A percentile compares a stretch with the other conserved stretches of the same genome.
These are phyloP conservation scores for Hormiphora californensis DNA, from an alignment of 37 sponge, comb jelly and placozoan genomes.

Conservation along the genomic window DNA sequence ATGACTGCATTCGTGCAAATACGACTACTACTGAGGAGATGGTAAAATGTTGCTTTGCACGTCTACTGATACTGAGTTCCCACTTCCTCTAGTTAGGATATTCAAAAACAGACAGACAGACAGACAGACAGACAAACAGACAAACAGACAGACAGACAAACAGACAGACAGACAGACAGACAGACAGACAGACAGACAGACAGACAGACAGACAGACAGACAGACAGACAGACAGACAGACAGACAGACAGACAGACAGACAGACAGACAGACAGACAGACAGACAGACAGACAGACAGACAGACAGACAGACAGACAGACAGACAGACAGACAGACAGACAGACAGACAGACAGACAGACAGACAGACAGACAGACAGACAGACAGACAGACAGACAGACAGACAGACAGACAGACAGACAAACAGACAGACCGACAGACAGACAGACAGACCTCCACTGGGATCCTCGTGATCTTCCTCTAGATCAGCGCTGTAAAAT, in stretches of 20 bases:
- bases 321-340: neutral
- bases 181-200: neutral
- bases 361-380: neutral
- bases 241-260: neutral
- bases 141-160: neutral
- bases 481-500: constrained; percentile 7
- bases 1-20: no score
- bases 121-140: neutral
- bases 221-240: neutral
- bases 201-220: neutral
- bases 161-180: neutral
- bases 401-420: neutral
- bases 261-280: neutral
- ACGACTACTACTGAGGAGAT: no score
- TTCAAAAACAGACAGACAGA: neutral
- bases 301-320: neutral
- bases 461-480: neutral
- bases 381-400: neutral
- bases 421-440: no score
- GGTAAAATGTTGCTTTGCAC: no score
- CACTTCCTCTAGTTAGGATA: no score
- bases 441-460: neutral
- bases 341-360: neutral
- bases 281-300: neutral
- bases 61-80: no score